phyloP scores from a whole-genome alignment of 2,888 invertebrate genomes.

The Apamea crenata region DNA sequence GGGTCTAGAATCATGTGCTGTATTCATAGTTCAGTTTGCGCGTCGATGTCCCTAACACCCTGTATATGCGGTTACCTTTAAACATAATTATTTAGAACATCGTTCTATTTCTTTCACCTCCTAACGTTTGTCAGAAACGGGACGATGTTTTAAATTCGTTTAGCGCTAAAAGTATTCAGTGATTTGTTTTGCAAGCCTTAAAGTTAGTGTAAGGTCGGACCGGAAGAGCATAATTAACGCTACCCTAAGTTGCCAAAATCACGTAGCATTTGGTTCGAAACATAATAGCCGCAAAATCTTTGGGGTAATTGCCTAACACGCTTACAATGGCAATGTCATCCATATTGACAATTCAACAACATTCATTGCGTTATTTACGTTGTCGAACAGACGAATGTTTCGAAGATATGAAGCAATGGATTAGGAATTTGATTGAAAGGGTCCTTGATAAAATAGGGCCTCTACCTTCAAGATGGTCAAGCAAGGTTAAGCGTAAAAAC shows the following conservation, averaged over 20 bases:
- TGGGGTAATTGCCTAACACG: not conserved
- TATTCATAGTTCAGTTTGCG: too few species aligned
- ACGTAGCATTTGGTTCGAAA: not conserved
- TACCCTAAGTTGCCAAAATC: not conserved
- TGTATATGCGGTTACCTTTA: too few species aligned
- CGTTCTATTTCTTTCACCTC: not conserved
- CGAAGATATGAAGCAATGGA: not conserved
- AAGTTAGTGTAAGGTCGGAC: not conserved
- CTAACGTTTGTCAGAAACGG: not conserved
- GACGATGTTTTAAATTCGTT: not conserved
- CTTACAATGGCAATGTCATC: not conserved
- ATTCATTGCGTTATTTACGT: not conserved
- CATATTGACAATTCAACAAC: not conserved
- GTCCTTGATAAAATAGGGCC: not conserved
- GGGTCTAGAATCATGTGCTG: too few species aligned
- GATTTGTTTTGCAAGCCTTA: not conserved
- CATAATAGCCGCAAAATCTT: not conserved
- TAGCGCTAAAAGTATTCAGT: not conserved
- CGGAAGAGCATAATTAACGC: not conserved
- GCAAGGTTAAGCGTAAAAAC: not conserved
- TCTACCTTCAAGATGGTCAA: not conserved
- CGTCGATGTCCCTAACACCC: too few species aligned
- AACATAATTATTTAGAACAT: not conserved
- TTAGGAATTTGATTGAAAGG: not conserved
- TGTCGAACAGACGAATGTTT: not conserved